Percentiles rank a stretch among this genome's conserved stretches.
phyloP scores from a whole-genome alignment of 2,113 vertebrate genomes.

The Manacus vitellinus region DNA sequence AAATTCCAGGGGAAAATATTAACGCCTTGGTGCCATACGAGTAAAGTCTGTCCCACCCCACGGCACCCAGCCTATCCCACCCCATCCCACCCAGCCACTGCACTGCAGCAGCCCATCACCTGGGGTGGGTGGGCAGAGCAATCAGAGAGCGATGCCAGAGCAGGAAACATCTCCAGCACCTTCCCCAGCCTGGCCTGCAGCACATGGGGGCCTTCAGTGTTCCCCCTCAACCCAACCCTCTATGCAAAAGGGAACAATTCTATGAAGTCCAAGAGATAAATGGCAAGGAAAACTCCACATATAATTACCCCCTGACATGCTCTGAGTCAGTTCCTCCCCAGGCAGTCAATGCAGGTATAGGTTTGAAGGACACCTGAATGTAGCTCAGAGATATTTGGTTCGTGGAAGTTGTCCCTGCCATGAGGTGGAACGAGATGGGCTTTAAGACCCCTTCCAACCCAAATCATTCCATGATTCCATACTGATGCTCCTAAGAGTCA shows the following conservation, averaged over 20 bases:
- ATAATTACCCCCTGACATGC: accelerated
- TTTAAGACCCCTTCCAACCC: neutral
- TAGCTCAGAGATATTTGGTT: accelerated
- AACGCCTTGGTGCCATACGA: neutral
- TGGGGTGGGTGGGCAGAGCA: neutral
- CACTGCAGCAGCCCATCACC: neutral
- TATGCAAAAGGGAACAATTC: accelerated
- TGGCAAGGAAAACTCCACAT: neutral
- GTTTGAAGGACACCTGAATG: neutral
- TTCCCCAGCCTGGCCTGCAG: neutral
- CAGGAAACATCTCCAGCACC: neutral
- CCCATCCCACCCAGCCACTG: accelerated
- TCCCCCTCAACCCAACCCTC: neutral
- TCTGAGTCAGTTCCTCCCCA: neutral
- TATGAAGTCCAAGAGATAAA: neutral
- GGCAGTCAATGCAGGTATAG: neutral
- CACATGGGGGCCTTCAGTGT: accelerated
- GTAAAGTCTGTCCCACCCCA: neutral
- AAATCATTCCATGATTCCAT: neutral
- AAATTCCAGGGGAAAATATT: neutral
- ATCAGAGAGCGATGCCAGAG: accelerated
- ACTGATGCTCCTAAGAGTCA: neutral
- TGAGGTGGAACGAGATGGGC: neutral
- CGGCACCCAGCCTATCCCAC: neutral
- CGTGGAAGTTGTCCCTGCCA: neutral